Evolutionary conservation across 2,797 vertebrate species (phyloP).

Genomic region (Kryptolebias ocellatus): DNA sequence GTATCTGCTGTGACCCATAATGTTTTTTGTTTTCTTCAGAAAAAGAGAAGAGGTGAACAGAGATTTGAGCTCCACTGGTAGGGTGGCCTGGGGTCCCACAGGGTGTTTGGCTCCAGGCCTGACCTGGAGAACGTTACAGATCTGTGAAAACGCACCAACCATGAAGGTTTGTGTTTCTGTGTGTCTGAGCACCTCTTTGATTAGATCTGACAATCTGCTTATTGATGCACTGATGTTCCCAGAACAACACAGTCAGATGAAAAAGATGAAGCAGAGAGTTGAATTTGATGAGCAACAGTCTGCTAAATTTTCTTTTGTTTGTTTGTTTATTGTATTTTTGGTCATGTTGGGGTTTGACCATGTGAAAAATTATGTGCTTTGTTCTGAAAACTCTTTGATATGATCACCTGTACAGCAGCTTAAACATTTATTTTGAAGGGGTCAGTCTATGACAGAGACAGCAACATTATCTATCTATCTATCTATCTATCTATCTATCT

Average conservation of each 20-base stretch:
- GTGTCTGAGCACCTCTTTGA: conserved; percentile 32
- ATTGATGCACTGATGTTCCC: conserved; percentile 51
- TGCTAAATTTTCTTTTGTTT: neutral
- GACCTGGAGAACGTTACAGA: conserved; percentile 56
- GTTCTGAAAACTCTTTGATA: no score
- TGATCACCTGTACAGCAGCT: no score
- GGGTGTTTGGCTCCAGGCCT: conserved; percentile 40
- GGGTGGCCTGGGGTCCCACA: conserved; percentile 47
- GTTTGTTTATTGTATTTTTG: no score
- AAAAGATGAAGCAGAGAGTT: neutral
- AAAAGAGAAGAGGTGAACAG: conserved; percentile 18
- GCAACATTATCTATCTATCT: no score
- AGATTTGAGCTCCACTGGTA: conserved; percentile 23
- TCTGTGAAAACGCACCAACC: conserved; percentile 49
- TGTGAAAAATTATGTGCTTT: no score
- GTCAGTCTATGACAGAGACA: no score
- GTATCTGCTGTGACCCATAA: conserved; percentile 31
- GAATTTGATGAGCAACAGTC: neutral
- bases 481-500: no score
- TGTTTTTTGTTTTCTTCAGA: conserved; percentile 22
- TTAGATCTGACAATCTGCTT: conserved; percentile 41
- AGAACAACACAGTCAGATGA: conserved; percentile 25
- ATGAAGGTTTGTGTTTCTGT: conserved; percentile 14
- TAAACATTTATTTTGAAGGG: no score
- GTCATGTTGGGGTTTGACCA: no score